phyloP scores from a whole-genome alignment of 1,140 invertebrate genomes.

The Bilobella aurantiaca region DNA sequence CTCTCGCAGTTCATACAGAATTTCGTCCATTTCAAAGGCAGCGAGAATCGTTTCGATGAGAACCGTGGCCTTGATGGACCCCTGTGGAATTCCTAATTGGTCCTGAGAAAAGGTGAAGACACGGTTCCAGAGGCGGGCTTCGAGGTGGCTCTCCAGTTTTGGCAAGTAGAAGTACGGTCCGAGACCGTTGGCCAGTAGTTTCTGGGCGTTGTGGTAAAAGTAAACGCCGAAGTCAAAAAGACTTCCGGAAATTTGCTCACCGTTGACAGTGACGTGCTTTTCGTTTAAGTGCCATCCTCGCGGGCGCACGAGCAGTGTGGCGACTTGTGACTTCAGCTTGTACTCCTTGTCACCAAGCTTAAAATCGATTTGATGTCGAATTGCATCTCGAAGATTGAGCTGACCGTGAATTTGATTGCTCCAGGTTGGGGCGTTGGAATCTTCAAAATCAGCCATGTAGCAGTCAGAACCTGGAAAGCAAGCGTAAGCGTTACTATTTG shows the following conservation, averaged over 20 bases:
- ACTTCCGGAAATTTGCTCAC: slow-evolving; percentile 39
- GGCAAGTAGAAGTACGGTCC: slow-evolving; percentile 59
- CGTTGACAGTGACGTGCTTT: slow-evolving; percentile 41
- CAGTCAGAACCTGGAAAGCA: slow-evolving; percentile 37
- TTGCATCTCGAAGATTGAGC: slow-evolving; percentile 41
- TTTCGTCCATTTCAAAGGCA: slow-evolving; percentile 58
- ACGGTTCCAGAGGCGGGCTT: slow-evolving; percentile 58
- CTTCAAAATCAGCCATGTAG: slow-evolving; percentile 43
- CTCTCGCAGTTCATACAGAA: slow-evolving; percentile 53
- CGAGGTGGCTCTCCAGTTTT: slow-evolving; percentile 50
- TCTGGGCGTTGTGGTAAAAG: slow-evolving; percentile 54
- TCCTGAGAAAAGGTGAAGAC: slow-evolving; percentile 56
- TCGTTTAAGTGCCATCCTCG: slow-evolving; percentile 44
- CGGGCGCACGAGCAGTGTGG: slow-evolving; percentile 39
- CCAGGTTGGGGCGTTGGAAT: slow-evolving; percentile 44
- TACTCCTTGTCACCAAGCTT: slow-evolving; percentile 27
- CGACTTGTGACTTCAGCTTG: slow-evolving; percentile 22
- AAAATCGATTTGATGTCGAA: slow-evolving; percentile 39
- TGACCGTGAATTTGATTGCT: slow-evolving; percentile 42
- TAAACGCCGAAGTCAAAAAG: slow-evolving; percentile 58
- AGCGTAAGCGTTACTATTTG: no score
- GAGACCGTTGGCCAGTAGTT: slow-evolving; percentile 45
- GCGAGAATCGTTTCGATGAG: slow-evolving; percentile 62
- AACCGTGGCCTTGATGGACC: slow-evolving; percentile 59
- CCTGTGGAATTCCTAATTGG: slow-evolving; percentile 44